Base-by-base conservation (phyloP, 2,113 vertebrate genomes). In the Leptodactylus fuscus region DNA sequence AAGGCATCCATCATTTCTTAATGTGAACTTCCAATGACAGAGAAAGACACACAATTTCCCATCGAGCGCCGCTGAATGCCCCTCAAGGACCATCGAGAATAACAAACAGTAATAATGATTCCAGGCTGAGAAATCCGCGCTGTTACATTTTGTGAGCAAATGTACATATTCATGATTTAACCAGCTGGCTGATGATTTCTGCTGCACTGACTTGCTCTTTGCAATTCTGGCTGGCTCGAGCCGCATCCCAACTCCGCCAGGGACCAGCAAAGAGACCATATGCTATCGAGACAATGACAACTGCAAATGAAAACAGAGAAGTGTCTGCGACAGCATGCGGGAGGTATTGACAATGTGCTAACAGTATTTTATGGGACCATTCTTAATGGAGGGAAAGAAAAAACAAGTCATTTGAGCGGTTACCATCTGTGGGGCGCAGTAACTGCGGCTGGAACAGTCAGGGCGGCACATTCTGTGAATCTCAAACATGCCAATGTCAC, bases 381-480 rank as follows among this genome's bases (percentile, higher is more conserved):
- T 78, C 76, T 87, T 69, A 86, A 62, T 85, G 76, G 67, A 4
- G 18, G 7, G 60, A 70, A 65, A 71, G 5, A 67, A 73, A 75
- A 76, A 69, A 75, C 71, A 46, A 75, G 55, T 34, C 76, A 82
- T 87, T 87, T 81, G 88, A 88, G 53, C 88, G 36, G 53, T 51
- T 90, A 53, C 87, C 87, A 88, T 89, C 81, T 88, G 73, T 74
- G 83, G 58, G 88, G 74, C 10, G 53, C 51, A 44, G 84, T 88
- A 77, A 75, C 82, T 86, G 89, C 87, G 58, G 46, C 82, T 82
- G 81, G 62, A 88, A 81, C 81, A 89, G 87, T 78, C 82, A 87
- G 85, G 83, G 85, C 88, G 86, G 89, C 79, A 89, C 88, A 89
- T 89, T 89, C 67, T 88, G 85, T 80, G 73, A 87, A 89, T 90